These are phyloP conservation scores for Cyprinodon variegatus DNA, from an alignment of 2,113 vertebrate species.

Conservation along the genomic window DNA sequence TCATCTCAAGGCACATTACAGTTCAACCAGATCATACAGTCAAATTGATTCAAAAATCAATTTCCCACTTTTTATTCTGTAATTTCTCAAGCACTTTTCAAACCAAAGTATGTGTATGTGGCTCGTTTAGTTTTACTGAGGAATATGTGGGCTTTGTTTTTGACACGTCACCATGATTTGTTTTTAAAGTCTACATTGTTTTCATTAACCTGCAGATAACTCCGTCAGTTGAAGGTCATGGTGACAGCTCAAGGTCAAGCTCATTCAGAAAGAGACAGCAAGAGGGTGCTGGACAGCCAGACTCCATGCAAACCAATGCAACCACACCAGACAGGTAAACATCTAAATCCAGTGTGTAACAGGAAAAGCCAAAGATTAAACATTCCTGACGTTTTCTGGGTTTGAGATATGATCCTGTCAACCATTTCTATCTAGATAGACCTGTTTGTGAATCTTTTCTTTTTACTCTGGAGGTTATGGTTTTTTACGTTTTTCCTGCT, in stretches of 20 bases:
- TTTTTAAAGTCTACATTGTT: neutral
- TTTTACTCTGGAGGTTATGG: neutral
- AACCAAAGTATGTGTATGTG: too few species aligned
- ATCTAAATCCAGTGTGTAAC: neutral
- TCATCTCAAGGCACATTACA: too few species aligned
- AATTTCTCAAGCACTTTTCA: too few species aligned
- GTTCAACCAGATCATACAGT: too few species aligned
- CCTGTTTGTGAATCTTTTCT: neutral
- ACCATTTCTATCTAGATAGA: neutral
- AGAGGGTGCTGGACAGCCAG: slow-evolving; percentile 65
- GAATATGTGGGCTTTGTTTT: neutral
- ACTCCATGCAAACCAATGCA: slow-evolving; percentile 61
- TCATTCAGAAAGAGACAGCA: slow-evolving; percentile 76
- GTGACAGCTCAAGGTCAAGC: slow-evolving; percentile 69
- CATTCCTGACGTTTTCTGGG: neutral
- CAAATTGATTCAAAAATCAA: too few species aligned
- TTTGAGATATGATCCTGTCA: too few species aligned
- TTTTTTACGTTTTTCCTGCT: slow-evolving; percentile 15
- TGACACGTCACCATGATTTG: neutral
- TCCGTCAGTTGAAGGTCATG: slow-evolving; percentile 21
- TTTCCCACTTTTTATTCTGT: too few species aligned
- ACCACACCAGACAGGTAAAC: slow-evolving; percentile 86
- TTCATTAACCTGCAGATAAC: slow-evolving; percentile 30
- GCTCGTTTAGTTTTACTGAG: too few species aligned
- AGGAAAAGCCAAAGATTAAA: neutral